Conservation (phyloP, 2,797 vertebrate species). For the Todus mexicanus region DNA sequence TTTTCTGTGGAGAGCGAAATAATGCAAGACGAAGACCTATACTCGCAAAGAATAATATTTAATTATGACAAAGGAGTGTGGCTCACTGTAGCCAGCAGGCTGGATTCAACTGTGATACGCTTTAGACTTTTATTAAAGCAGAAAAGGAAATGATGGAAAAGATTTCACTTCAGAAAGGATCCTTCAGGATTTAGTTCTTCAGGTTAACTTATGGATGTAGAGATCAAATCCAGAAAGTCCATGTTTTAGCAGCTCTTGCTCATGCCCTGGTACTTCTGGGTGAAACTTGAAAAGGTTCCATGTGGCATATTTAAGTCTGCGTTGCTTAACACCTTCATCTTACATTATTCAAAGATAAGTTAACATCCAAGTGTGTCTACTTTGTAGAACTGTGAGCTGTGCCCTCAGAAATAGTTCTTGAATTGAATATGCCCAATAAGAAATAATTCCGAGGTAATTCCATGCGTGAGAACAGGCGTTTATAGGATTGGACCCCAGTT, state of each 20-base stretch:
- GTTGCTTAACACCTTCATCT: neutral
- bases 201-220: neutral
- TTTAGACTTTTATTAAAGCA: neutral
- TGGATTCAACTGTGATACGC: neutral
- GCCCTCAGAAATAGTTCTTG: neutral
- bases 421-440: neutral
- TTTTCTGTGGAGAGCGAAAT: neutral
- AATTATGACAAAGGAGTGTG: neutral
- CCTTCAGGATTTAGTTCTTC: neutral
- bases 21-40: neutral
- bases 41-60: neutral
- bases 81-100: neutral
- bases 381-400: neutral
- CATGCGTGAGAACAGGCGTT: neutral
- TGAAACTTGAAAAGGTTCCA: neutral
- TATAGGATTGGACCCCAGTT: neutral
- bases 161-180: neutral
- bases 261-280: neutral
- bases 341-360: neutral
- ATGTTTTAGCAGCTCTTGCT: neutral
- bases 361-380: accelerated
- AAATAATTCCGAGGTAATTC: neutral
- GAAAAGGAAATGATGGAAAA: neutral
- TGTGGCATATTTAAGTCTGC: neutral
- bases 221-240: neutral